A percentile compares a stretch with the other conserved stretches of the same genome.
phyloP scores from a whole-genome alignment of 2,888 invertebrate genomes.

The Celastrina argiolus region DNA sequence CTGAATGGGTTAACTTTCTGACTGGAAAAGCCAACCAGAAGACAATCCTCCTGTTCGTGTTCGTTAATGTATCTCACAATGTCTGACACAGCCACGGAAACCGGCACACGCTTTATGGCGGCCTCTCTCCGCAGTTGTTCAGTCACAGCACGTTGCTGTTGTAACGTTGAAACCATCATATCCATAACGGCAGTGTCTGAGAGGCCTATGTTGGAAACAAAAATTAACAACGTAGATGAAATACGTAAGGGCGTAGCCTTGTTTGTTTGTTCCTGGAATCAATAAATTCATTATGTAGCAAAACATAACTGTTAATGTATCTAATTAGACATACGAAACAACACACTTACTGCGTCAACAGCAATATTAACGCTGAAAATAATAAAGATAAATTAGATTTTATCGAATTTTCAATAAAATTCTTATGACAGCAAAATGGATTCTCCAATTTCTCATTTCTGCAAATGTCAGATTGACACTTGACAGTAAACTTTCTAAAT shows the following conservation, averaged over 20 bases:
- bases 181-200: conserved; percentile 93
- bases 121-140: conserved; percentile 96
- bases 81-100: conserved; percentile 94
- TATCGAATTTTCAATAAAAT: neutral
- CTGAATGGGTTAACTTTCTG: conserved; percentile 97
- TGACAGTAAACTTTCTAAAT: neutral
- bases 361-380: neutral
- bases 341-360: conserved; percentile 7
- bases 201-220: conserved; percentile 87
- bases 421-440: neutral
- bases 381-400: neutral
- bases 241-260: conserved; percentile 68
- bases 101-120: conserved; percentile 89
- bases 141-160: conserved; percentile 95
- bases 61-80: conserved; percentile 94
- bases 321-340: neutral
- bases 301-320: neutral
- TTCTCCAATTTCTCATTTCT: neutral
- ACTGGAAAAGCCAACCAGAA: conserved; percentile 94
- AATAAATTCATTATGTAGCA: conserved; percentile 23
- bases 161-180: conserved; percentile 95
- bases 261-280: conserved; percentile 28
- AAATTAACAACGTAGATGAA: conserved; percentile 52
- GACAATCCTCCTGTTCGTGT: conserved; percentile 94
- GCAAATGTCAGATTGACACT: neutral